Evolutionary conservation across 2,797 vertebrate genomes (phyloP).

Genomic region (Pithecia hirsuta): DNA sequence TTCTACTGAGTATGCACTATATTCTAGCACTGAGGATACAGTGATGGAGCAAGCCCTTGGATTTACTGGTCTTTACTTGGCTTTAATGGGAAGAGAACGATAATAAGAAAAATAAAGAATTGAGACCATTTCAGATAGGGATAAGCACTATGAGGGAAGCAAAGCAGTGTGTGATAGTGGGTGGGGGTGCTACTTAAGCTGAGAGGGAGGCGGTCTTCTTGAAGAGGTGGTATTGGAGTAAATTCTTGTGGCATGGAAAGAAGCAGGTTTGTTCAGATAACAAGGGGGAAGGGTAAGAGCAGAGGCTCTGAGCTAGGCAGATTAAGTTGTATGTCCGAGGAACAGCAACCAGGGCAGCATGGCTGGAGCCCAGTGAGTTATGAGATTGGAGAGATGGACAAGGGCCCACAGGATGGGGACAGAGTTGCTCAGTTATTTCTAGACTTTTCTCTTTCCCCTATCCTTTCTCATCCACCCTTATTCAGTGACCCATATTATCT

Average conservation of each 20-base stretch:
- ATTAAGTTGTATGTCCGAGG: neutral
- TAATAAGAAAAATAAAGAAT: neutral
- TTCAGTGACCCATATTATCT: conserved; percentile 31
- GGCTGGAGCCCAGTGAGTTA: neutral
- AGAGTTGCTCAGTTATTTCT: neutral
- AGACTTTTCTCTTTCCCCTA: neutral
- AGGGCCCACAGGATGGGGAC: neutral
- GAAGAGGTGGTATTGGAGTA: neutral
- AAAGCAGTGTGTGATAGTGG: neutral
- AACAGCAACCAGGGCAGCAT: neutral
- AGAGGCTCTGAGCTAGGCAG: neutral
- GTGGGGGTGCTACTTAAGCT: neutral
- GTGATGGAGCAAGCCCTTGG: neutral
- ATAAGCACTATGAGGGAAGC: neutral
- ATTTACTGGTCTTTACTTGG: neutral
- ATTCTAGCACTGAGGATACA: neutral
- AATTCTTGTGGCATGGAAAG: neutral
- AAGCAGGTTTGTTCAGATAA: neutral
- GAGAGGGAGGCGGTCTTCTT: neutral
- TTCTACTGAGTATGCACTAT: neutral
- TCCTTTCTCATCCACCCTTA: neutral
- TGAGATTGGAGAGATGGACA: neutral
- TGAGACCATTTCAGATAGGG: neutral
- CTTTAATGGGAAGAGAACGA: neutral
- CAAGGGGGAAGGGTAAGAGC: neutral